Evolutionary conservation across 1,140 invertebrate species (phyloP).

Genomic region (Bombus haemorrhoidalis): DNA sequence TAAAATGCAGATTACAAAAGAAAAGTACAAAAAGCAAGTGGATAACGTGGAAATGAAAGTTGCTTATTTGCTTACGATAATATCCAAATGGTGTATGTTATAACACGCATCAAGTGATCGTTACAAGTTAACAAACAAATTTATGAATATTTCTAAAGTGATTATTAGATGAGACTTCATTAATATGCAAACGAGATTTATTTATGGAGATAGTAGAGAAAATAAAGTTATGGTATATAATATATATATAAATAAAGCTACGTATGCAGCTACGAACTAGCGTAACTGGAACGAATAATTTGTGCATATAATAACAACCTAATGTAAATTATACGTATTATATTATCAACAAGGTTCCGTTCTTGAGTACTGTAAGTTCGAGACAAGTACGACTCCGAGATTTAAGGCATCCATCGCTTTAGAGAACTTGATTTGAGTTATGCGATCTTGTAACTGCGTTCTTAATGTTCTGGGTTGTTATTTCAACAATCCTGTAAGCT

Average conservation of each 20-base stretch:
- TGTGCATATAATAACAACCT: not conserved
- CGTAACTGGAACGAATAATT: not conserved
- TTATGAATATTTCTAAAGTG: not conserved
- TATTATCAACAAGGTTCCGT: not conserved
- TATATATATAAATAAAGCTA: too few relatives aligned
- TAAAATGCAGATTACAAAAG: not conserved
- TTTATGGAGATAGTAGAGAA: not conserved
- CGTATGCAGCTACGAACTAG: not conserved
- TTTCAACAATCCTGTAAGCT: too few relatives aligned
- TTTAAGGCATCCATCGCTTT: too few relatives aligned
- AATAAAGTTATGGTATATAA: not conserved
- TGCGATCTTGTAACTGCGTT: too few relatives aligned
- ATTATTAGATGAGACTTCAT: not conserved
- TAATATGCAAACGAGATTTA: not conserved
- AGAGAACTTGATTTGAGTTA: too few relatives aligned
- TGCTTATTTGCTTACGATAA: not conserved
- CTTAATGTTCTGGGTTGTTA: too few relatives aligned
- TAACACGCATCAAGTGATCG: too few relatives aligned
- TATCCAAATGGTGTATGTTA: not conserved
- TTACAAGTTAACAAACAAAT: not conserved
- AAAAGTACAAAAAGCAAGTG: too few relatives aligned
- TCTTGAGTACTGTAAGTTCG: too few relatives aligned
- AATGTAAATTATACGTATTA: not conserved
- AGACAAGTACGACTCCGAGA: too few relatives aligned
- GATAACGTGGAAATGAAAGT: not conserved